Percentiles rank a stretch among this genome's conserved stretches.
Conservation (phyloP, 2,797 vertebrate species). For the Borostomias antarcticus region DNA sequence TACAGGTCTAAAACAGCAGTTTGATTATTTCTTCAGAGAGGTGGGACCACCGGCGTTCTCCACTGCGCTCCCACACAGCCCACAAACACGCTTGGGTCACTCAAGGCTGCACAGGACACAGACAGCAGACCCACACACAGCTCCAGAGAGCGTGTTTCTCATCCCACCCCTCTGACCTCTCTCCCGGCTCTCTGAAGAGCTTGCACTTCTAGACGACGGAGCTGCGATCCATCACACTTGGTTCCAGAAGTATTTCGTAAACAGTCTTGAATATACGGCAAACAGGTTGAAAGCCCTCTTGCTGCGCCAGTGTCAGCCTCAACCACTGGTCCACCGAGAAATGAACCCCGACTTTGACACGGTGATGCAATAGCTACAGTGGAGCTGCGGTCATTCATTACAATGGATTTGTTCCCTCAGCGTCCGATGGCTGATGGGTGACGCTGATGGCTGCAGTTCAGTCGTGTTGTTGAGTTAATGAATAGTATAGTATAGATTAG, state of each 20-base stretch:
- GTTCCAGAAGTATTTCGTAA: not conserved
- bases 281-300: not conserved
- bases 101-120: not conserved
- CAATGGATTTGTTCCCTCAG: no score
- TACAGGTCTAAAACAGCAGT: not conserved
- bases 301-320: not conserved
- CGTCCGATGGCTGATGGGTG: no score
- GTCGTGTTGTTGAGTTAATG: no score
- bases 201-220: no score
- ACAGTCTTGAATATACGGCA: not conserved
- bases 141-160: not conserved
- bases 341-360: no score
- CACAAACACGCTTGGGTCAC: conserved; percentile 13
- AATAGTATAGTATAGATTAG: no score
- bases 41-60: not conserved
- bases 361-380: no score
- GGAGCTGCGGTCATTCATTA: no score
- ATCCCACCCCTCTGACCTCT: not conserved
- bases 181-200: no score
- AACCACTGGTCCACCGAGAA: not conserved
- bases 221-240: not conserved
- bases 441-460: no score
- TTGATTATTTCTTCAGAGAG: conserved; percentile 12
- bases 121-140: not conserved
- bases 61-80: conserved; percentile 1